Evolutionary conservation across 2,113 vertebrate species (phyloP), one percentile per base, ranked within the genome.

Genomic region (Odobenus rosmarus): DNA sequence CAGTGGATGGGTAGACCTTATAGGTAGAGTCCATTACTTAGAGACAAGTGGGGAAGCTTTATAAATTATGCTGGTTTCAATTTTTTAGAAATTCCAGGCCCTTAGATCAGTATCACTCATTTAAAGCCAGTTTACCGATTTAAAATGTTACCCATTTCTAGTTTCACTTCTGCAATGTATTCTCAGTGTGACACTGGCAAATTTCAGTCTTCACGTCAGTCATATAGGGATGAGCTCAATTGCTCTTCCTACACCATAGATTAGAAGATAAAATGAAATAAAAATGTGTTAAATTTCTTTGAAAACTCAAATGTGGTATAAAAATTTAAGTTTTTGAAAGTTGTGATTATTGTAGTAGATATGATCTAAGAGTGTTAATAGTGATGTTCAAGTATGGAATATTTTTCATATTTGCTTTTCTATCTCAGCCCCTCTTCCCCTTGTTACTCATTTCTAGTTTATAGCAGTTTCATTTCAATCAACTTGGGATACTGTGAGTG

Each of bases 191-290:
- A 81, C 14, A 11, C 33, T 71, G 84, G 51, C 4, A 15, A 92
- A 57, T 19, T 88, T 85, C 46, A 31, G 61, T 67, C 67, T 88
- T 59, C 19, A 5, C 24, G 42, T 61, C 16, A 33, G 28, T 87
- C 76, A 61, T 79, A n/a, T 61, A 79, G 13, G 46, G 51, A 18
- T 86, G 59, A 89, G 18, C 79, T 95, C 69, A 33, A 21, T 57
- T 85, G 61, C 15, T 91, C 28, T 59, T 96, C 21, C 33, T 62
- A 28, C 7, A 42, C 46, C 8, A 24, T 42, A 82, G 84, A 77
- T 16, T 39, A 94, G 31, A 94, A 93, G 71, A 57, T 64, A 93
- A 85, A 93, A 64, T 83, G 71, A 97, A 85, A 88, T 33, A 28
- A 57, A 95, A 72, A 36, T 36, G 4, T 62, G 10, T 42, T 74